Evolutionary conservation across 1,140 invertebrate genomes (phyloP).

Genomic region (Sminthurides bifidus): DNA sequence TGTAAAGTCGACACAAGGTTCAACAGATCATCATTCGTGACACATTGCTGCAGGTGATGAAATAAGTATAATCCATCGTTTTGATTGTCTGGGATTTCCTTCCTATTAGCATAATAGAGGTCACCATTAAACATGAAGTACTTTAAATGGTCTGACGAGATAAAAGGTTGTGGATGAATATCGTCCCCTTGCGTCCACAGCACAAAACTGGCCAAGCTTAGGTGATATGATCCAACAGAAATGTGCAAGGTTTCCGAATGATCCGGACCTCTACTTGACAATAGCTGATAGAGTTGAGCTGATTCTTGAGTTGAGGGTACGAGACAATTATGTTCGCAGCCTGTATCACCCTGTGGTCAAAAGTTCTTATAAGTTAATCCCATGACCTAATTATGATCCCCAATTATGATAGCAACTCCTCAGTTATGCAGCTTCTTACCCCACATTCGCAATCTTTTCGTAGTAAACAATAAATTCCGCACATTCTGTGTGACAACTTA

Average conservation of each 20-base stretch:
- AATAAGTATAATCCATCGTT: slow-evolving; percentile 32
- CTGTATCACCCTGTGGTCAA: background rate
- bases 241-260: slow-evolving; percentile 6
- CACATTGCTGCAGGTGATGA: slow-evolving; percentile 28
- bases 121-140: slow-evolving; percentile 71
- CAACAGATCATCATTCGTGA: slow-evolving; percentile 37
- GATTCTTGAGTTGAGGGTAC: background rate
- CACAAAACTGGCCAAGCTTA: slow-evolving; percentile 40
- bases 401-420: too few relatives aligned
- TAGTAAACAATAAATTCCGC: too few relatives aligned
- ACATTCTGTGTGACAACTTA: too few relatives aligned
- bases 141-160: slow-evolving; percentile 35
- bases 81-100: slow-evolving; percentile 11
- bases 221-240: background rate
- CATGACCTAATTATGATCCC: too few relatives aligned
- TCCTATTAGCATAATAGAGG: slow-evolving; percentile 40
- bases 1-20: slow-evolving; percentile 45
- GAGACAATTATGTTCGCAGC: background rate
- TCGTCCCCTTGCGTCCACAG: slow-evolving; percentile 56
- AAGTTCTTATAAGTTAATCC: background rate
- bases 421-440: too few relatives aligned
- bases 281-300: slow-evolving; percentile 26
- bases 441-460: too few relatives aligned
- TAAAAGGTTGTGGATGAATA: slow-evolving; percentile 47
- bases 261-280: slow-evolving; percentile 43